Evolutionary conservation across 2,888 invertebrate genomes (phyloP).

Genomic region (Ypsolopha sequella): DNA sequence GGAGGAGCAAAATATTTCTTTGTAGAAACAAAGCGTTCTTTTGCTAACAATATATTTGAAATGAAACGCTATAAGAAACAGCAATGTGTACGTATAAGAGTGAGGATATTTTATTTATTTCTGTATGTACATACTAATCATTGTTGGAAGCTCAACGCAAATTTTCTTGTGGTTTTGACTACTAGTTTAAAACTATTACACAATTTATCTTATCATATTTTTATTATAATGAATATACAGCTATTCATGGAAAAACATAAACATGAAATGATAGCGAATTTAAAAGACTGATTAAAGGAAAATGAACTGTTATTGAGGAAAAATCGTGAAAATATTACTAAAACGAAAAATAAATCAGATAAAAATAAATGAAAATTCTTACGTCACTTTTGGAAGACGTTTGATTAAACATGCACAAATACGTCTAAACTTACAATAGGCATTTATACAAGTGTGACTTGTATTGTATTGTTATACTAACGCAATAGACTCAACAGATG

Average conservation of each 20-base stretch:
- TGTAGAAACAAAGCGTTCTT: neutral
- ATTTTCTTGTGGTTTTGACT: constrained; percentile 57
- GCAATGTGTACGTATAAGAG: neutral
- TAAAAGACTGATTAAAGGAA: neutral
- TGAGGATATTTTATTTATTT: constrained; percentile 10
- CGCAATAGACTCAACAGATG: neutral
- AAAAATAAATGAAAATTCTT: constrained; percentile 24
- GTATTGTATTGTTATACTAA: constrained; percentile 12
- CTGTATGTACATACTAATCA: constrained; percentile 69
- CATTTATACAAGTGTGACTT: constrained; percentile 32
- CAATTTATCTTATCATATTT: constrained; percentile 19
- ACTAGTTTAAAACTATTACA: constrained; percentile 28
- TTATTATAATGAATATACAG: neutral
- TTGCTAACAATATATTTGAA: neutral
- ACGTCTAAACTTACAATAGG: constrained; percentile 49
- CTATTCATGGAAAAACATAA: neutral
- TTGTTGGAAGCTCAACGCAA: constrained; percentile 72
- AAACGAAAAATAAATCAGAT: neutral
- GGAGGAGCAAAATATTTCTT: neutral
- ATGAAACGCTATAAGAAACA: neutral
- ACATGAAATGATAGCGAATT: neutral
- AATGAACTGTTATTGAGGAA: constrained; percentile 4
- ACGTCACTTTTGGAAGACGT: constrained; percentile 69
- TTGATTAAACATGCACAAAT: constrained; percentile 59
- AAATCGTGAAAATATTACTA: neutral